These are phyloP conservation scores for Didymodactylos carnosus DNA, from an alignment of 2,888 invertebrate genomes.

Conservation along the genomic window DNA sequence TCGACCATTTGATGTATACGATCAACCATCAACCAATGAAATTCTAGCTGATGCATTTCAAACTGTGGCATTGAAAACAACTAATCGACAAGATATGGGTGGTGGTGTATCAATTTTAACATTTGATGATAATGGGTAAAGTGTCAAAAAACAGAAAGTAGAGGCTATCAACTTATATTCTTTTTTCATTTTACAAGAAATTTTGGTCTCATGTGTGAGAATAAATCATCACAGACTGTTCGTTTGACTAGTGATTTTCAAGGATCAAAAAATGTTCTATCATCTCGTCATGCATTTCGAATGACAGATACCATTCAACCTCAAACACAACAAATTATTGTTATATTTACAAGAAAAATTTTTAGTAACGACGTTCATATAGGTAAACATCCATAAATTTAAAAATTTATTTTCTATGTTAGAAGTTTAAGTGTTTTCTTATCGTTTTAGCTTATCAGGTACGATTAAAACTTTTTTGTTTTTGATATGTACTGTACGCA, in stretches of 20 bases:
- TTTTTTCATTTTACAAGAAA: too few relatives aligned
- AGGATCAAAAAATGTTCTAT: background rate
- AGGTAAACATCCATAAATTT: too few relatives aligned
- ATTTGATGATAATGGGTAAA: too few relatives aligned
- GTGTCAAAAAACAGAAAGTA: too few relatives aligned
- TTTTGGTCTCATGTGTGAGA: background rate
- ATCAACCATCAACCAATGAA: background rate
- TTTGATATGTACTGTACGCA: too few relatives aligned
- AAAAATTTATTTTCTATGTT: too few relatives aligned
- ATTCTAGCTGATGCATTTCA: slow-evolving; percentile 3
- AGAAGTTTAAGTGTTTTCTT: too few relatives aligned
- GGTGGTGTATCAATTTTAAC: too few relatives aligned
- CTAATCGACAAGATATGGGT: too few relatives aligned
- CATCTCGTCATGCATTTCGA: background rate
- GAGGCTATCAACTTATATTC: too few relatives aligned
- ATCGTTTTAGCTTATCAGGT: too few relatives aligned
- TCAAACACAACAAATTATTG: background rate
- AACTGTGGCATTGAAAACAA: background rate
- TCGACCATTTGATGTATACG: background rate
- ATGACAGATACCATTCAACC: background rate
- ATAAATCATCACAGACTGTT: background rate
- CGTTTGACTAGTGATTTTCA: background rate
- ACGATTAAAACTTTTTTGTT: too few relatives aligned
- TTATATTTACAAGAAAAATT: background rate
- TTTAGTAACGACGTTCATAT: background rate